A percentile compares a stretch with the other conserved stretches of the same genome.
These are phyloP conservation scores for Pristiophorus japonicus DNA, from an alignment of 2,113 vertebrate species.

Conservation along the genomic window DNA sequence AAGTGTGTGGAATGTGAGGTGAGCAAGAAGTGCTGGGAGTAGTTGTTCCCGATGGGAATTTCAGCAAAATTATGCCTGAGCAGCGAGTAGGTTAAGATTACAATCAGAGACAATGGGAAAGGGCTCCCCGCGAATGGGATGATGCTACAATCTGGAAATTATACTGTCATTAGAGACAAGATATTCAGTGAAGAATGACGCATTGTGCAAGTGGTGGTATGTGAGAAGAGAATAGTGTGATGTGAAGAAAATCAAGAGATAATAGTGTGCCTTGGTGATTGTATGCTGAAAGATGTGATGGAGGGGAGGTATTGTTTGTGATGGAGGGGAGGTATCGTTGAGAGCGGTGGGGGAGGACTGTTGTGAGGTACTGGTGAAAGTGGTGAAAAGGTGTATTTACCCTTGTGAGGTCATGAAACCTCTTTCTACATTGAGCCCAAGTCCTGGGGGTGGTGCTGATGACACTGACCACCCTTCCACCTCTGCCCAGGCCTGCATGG, in stretches of 20 bases:
- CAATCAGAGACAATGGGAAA: not conserved
- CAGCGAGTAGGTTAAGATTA: not conserved
- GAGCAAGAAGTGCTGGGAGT: not conserved
- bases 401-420: not conserved
- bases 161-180: not conserved
- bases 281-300: too few species aligned
- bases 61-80: not conserved
- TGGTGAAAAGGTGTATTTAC: not conserved
- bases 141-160: not conserved
- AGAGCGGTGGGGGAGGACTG: too few species aligned
- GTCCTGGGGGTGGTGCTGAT: not conserved
- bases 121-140: too few species aligned
- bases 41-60: not conserved
- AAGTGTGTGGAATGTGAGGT: not conserved
- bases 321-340: too few species aligned
- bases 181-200: not conserved
- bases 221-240: not conserved
- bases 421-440: not conserved
- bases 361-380: too few species aligned
- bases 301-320: not conserved
- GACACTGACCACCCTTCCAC: too few species aligned
- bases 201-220: not conserved
- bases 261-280: not conserved
- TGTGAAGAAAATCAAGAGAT: not conserved
- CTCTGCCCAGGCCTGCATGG: too few species aligned